phyloP scores from a whole-genome alignment of 2,888 invertebrate genomes.

The Phrixothrix hirtus region DNA sequence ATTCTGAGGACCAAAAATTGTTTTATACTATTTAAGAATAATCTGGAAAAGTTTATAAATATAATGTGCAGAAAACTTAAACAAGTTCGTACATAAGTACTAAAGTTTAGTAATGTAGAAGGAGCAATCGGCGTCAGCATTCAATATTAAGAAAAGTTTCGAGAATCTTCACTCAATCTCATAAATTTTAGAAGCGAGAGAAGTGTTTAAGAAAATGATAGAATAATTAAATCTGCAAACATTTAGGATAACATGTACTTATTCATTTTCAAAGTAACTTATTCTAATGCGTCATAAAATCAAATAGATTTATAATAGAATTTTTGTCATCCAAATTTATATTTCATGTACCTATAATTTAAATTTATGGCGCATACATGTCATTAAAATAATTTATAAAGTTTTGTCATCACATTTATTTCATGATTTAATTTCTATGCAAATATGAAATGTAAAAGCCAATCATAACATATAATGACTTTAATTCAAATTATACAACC shows the following conservation, averaged over 20 bases:
- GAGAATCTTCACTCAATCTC: too few species aligned
- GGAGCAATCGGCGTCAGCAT: neutral
- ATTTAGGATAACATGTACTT: too few species aligned
- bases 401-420: slow-evolving; percentile 5
- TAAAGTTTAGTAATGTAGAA: neutral
- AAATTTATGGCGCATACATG: slow-evolving; percentile 24
- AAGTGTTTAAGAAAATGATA: too few species aligned
- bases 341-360: slow-evolving; percentile 21
- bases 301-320: slow-evolving; percentile 6
- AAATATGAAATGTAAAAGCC: neutral
- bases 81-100: neutral
- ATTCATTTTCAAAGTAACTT: too few species aligned
- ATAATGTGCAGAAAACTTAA: neutral
- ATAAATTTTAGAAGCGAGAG: too few species aligned
- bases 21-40: neutral
- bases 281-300: too few species aligned
- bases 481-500: too few species aligned
- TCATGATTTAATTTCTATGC: neutral
- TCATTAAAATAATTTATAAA: slow-evolving; percentile 8
- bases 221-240: too few species aligned
- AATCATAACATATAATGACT: too few species aligned
- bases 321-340: slow-evolving; percentile 20
- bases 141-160: neutral
- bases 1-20: too few species aligned
- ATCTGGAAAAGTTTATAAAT: neutral